A percentile compares a stretch with the other conserved stretches of the same genome.
These are phyloP conservation scores for Limnothrissa miodon DNA, from an alignment of 2,113 vertebrate genomes.

Conservation along the genomic window DNA sequence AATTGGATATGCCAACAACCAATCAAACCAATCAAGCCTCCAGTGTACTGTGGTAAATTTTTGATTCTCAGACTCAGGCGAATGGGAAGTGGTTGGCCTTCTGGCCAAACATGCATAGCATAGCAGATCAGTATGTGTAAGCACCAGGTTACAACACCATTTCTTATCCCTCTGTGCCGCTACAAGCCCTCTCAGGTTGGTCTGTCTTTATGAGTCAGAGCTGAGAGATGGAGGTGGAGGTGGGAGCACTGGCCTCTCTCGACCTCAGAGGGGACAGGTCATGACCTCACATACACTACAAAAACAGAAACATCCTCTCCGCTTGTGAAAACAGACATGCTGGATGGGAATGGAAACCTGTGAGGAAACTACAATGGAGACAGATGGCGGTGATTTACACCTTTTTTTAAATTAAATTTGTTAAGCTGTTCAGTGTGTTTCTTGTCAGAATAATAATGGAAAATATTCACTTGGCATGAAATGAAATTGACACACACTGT, in stretches of 20 bases:
- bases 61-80: too few relatives aligned
- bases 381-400: background rate
- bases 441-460: background rate
- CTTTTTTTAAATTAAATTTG: slow-evolving; percentile 2
- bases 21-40: too few relatives aligned
- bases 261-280: slow-evolving; percentile 27
- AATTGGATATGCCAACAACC: too few relatives aligned
- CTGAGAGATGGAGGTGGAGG: slow-evolving; percentile 32
- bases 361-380: background rate
- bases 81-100: too few relatives aligned
- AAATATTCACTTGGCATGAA: background rate
- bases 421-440: slow-evolving; percentile 16
- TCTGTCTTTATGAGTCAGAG: slow-evolving; percentile 36
- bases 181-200: slow-evolving; percentile 13
- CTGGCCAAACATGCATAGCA: too few relatives aligned
- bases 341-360: background rate
- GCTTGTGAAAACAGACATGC: slow-evolving; percentile 21
- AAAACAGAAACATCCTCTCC: slow-evolving; percentile 18
- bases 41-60: too few relatives aligned
- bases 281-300: slow-evolving; percentile 38
- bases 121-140: too few relatives aligned
- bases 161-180: slow-evolving; percentile 20
- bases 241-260: slow-evolving; percentile 38
- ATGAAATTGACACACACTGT: background rate
- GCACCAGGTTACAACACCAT: too few relatives aligned